Evolutionary conservation across 2,797 vertebrate genomes (phyloP), one percentile per base, ranked within the genome.

Genomic region (Gobio occitaniae): DNA sequence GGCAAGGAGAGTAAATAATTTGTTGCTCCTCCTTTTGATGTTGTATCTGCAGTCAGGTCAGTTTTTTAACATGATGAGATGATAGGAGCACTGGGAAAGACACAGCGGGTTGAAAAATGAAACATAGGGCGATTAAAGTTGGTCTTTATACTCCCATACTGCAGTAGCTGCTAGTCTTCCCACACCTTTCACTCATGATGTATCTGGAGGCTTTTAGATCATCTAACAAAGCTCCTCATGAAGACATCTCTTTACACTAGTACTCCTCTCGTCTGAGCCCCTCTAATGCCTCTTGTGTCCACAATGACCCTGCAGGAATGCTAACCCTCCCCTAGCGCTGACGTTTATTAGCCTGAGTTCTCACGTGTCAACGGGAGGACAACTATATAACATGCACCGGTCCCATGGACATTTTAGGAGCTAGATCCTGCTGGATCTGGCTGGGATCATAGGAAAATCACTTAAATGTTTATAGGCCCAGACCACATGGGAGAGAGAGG

Each of bases 401-500:
- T 66, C 83, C 78, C 7, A 6, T 47, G 61, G 84, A 84, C 44
- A 69, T 87, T 87, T 83, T 70, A 61, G 5, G 50, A 69, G 74
- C 15, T 15, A 77, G 78, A 79, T 82, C 78, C 75, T 80, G 19
- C 54, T 32, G 47, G 86, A 83, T 84, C 85, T 86, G 78, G 61
- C 84, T 80, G 74, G 85, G 82, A 86, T 90, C 83, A 86, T 86
- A 81, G 88, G 87, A 87, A 89, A 89, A 87, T 88, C 86, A 76
- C 59, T 86, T 87, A 86, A 86, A 85, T 41, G 59, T 89, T 89
- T 89, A 89, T 85, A 82, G 82, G 78, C 81, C 81, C 66, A 80
- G 81, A 86, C 83, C 87, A 84, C 86, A 89, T 86, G 81, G 66
- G 89, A 72, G 78, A 84, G 78, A 79, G 61, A 76, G 72, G 65